Percentiles rank a stretch among this genome's conserved stretches.
These are phyloP conservation scores for Pygoscelis antarcticus DNA, from an alignment of 2,113 vertebrate genomes.

Conservation along the genomic window DNA sequence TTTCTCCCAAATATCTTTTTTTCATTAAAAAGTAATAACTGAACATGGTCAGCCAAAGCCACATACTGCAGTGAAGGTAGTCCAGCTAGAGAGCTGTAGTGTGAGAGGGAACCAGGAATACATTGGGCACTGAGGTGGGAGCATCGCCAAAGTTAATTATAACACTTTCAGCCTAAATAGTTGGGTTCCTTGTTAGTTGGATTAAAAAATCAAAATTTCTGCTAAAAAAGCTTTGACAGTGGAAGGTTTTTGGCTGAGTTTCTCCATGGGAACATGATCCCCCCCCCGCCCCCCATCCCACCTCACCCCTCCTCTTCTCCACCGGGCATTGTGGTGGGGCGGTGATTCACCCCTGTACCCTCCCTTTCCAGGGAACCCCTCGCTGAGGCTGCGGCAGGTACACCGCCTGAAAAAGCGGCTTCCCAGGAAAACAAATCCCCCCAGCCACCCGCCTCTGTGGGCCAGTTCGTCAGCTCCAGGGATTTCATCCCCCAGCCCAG, in stretches of 20 bases:
- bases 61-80: neutral
- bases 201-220: neutral
- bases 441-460: neutral
- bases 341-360: neutral
- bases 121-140: neutral
- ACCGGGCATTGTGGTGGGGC: rapidly evolving
- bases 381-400: neutral
- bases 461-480: neutral
- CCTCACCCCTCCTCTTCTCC: neutral
- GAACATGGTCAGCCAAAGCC: neutral
- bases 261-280: neutral
- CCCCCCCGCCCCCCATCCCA: neutral
- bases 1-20: neutral
- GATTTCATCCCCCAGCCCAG: neutral
- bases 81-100: neutral
- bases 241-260: neutral
- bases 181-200: neutral
- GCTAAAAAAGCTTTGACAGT: neutral
- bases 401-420: neutral
- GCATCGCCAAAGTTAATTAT: neutral
- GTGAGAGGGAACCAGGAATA: neutral
- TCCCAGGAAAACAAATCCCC: neutral
- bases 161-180: neutral
- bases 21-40: neutral
- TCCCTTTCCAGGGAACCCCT: neutral